Percentiles rank a stretch among this genome's conserved stretches.
Evolutionary conservation across 2,888 invertebrate genomes (phyloP).

Genomic region (Zaprionus bogoriensis): DNA sequence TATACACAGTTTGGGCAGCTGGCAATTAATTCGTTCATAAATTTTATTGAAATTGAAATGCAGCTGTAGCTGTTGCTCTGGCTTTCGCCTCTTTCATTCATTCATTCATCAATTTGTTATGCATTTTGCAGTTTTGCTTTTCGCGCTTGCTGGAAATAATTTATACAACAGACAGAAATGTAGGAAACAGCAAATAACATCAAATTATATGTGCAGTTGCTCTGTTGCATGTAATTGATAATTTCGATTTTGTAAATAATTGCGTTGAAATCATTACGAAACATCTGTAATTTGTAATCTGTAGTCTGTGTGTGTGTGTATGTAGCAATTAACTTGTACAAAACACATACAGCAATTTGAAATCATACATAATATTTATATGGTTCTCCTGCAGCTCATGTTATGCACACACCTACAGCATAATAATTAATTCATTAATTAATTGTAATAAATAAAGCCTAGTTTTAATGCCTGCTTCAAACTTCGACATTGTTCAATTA

Average conservation of each 20-base stretch:
- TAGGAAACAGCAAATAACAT: constrained; percentile 29
- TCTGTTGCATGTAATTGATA: constrained; percentile 35
- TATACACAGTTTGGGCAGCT: constrained; percentile 55
- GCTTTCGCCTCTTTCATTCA: too few species aligned
- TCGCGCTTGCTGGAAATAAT: constrained; percentile 50
- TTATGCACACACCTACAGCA: constrained; percentile 19
- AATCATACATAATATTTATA: constrained; percentile 18
- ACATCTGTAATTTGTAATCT: constrained; percentile 26
- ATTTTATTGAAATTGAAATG: constrained; percentile 16
- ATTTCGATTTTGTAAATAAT: constrained; percentile 21
- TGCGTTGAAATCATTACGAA: constrained; percentile 44
- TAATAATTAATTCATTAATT: constrained; percentile 51
- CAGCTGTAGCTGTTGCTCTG: constrained; percentile 12
- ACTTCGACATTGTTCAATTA: constrained; percentile 73
- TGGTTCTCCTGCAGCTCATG: background rate
- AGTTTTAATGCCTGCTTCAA: constrained; percentile 74
- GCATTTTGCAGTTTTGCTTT: constrained; percentile 14
- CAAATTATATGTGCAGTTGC: constrained; percentile 41
- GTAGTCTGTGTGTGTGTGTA: background rate
- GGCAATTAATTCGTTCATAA: constrained; percentile 28
- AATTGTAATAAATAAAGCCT: constrained; percentile 75
- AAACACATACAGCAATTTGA: constrained; percentile 37
- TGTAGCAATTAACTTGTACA: constrained; percentile 41
- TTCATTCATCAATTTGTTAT: constrained; percentile 24
- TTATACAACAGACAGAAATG: constrained; percentile 62